These are phyloP conservation scores for Hystrix brachyura DNA, from an alignment of 2,113 vertebrate genomes.

Conservation along the genomic window DNA sequence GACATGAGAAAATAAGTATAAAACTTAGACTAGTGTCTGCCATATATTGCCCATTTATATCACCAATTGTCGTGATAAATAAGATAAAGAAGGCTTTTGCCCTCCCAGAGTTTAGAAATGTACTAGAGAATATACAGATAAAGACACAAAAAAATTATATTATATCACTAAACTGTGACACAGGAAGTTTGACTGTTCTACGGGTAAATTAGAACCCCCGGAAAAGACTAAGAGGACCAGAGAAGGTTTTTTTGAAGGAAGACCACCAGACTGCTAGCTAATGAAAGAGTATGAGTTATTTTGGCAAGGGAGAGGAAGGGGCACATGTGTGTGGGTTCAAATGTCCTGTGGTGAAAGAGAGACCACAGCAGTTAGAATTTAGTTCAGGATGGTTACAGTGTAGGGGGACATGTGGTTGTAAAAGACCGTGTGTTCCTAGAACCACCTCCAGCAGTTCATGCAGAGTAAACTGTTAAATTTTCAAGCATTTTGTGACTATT, in stretches of 20 bases:
- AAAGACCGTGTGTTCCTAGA: not conserved
- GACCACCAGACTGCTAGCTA: not conserved
- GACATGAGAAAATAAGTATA: not conserved
- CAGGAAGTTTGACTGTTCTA: not conserved
- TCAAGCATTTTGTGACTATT: not conserved
- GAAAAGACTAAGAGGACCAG: not conserved
- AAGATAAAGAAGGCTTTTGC: not conserved
- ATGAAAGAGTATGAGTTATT: not conserved
- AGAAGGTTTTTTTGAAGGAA: slow-evolving; percentile 22
- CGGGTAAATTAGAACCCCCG: not conserved
- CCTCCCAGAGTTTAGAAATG: not conserved
- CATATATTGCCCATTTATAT: not conserved
- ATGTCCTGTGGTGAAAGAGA: not conserved
- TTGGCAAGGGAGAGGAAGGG: not conserved
- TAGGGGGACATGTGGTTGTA: not conserved
- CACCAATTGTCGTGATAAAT: not conserved
- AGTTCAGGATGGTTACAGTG: not conserved
- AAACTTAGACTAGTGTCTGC: not conserved
- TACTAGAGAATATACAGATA: not conserved
- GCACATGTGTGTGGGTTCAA: not conserved
- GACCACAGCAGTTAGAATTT: not conserved
- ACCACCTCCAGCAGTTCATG: not conserved
- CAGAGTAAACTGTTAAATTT: not conserved
- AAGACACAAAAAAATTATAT: not conserved
- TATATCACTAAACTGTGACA: not conserved